These are phyloP conservation scores for Cephus spinipes DNA, from an alignment of 2,888 invertebrate species.

Conservation along the genomic window DNA sequence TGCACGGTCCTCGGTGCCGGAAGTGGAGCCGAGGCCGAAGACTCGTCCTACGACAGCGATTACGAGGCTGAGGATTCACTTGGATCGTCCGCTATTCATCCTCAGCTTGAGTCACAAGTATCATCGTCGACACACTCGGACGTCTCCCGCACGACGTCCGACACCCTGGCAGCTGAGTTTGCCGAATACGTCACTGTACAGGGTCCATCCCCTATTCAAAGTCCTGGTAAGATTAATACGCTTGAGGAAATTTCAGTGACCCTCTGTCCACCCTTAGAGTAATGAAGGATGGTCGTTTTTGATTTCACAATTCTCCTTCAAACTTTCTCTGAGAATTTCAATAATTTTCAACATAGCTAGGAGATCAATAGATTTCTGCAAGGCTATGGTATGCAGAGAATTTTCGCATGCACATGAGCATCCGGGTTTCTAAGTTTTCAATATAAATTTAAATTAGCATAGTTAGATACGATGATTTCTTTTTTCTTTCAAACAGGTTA, in stretches of 20 bases:
- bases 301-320: too few species aligned
- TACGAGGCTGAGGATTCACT: constrained; percentile 71
- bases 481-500: constrained; percentile 53
- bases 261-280: background rate
- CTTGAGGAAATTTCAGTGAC: background rate
- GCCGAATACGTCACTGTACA: constrained; percentile 82
- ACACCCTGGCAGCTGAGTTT: constrained; percentile 87
- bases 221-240: constrained; percentile 43
- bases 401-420: too few species aligned
- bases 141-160: constrained; percentile 85
- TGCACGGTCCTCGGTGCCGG: constrained; percentile 73
- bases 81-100: constrained; percentile 45
- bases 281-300: background rate
- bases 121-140: constrained; percentile 73
- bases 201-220: constrained; percentile 48
- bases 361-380: too few species aligned
- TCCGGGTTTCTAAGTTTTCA: too few species aligned
- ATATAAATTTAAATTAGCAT: too few species aligned
- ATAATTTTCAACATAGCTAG: too few species aligned
- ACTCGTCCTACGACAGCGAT: constrained; percentile 90
- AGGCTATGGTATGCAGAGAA: too few species aligned
- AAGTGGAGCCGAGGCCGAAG: constrained; percentile 76
- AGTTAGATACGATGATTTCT: too few species aligned
- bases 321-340: too few species aligned
- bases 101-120: constrained; percentile 52